A percentile compares a stretch with the other conserved stretches of the same genome.
Conservation (phyloP, 2,888 invertebrate genomes). For the Temnothorax unifasciatus region DNA sequence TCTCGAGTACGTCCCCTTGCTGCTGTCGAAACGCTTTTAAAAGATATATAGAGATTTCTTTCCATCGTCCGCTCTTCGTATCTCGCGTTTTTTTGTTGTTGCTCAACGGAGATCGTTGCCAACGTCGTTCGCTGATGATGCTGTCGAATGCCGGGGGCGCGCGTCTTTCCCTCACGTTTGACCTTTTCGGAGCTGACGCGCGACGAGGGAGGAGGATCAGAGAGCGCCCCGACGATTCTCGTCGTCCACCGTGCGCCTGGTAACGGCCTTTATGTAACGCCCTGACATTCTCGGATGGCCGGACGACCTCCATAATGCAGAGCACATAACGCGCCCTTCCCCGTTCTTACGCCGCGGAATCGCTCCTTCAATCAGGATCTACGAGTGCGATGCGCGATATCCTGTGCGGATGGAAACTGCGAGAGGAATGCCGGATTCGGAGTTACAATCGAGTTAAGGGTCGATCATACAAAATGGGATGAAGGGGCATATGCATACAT, state of each 20-base stretch:
- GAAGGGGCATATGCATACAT: neutral
- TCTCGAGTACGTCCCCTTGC: neutral
- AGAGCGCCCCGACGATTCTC: constrained; percentile 1
- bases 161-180: constrained; percentile 74
- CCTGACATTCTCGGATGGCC: constrained; percentile 48
- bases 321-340: constrained; percentile 36
- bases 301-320: constrained; percentile 59
- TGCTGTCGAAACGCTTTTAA: constrained; percentile 16
- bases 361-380: constrained; percentile 41
- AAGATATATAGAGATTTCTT: constrained; percentile 4
- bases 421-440: neutral
- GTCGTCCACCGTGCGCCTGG: constrained; percentile 16
- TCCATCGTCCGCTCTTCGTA: neutral
- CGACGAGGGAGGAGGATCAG: constrained; percentile 37
- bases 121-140: constrained; percentile 66
- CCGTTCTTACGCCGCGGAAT: constrained; percentile 48
- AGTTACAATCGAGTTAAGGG: constrained; percentile 31
- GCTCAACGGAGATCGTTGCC: constrained; percentile 54
- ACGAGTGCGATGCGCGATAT: constrained; percentile 29
- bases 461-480: neutral
- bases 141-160: constrained; percentile 69
- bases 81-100: constrained; percentile 33
- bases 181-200: constrained; percentile 68
- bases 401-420: neutral
- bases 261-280: constrained; percentile 42